Evolutionary conservation across 2,888 invertebrate species (phyloP).

Genomic region (Eupithecia subumbrata): DNA sequence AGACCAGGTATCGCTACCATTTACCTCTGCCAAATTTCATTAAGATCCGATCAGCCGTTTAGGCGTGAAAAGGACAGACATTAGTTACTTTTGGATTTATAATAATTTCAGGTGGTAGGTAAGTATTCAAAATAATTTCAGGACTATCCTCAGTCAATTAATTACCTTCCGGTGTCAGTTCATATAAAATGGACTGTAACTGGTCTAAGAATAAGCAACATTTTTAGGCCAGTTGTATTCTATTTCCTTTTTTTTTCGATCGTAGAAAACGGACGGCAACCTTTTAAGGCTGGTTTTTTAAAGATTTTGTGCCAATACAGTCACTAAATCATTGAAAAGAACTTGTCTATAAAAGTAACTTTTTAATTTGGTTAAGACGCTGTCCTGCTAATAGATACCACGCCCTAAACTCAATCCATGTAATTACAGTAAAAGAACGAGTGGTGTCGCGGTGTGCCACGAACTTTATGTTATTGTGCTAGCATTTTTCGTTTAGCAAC

Average conservation of each 20-base stretch:
- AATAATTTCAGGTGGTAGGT: too few species aligned
- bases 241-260: background rate
- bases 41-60: too few species aligned
- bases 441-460: conserved; percentile 46
- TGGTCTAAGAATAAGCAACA: too few species aligned
- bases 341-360: background rate
- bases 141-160: too few species aligned
- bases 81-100: too few species aligned
- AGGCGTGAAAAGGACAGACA: too few species aligned
- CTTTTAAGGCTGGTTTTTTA: background rate
- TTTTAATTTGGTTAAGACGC: conserved; percentile 4
- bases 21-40: too few species aligned
- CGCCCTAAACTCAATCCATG: conserved; percentile 52
- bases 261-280: background rate
- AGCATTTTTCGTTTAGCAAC: conserved; percentile 33
- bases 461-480: conserved; percentile 47
- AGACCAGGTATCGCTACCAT: too few species aligned
- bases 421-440: conserved; percentile 52
- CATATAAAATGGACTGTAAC: too few species aligned
- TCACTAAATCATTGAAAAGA: background rate
- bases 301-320: background rate
- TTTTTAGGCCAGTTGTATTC: too few species aligned
- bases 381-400: conserved; percentile 25
- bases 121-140: too few species aligned
- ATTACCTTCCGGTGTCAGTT: too few species aligned